Percentiles rank a stretch among this genome's conserved stretches.
These are phyloP conservation scores for Xanthorhoe designata DNA, from an alignment of 2,888 invertebrate species.

Conservation along the genomic window DNA sequence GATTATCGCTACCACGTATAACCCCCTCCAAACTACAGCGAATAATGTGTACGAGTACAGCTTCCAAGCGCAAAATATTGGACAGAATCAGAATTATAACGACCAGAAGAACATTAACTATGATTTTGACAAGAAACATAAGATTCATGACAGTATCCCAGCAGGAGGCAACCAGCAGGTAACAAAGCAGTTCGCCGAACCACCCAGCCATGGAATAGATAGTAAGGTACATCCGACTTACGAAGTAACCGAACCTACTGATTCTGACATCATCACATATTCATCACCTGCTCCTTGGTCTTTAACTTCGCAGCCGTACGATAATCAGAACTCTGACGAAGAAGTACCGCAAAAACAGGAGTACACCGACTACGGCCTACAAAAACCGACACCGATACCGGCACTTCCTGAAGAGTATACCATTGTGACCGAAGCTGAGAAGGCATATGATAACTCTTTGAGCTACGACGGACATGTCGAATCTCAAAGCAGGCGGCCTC, in stretches of 20 bases:
- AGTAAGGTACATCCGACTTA: slow-evolving; percentile 67
- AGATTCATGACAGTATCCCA: slow-evolving; percentile 68
- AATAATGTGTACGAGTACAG: slow-evolving; percentile 65
- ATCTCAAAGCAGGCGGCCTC: slow-evolving; percentile 78
- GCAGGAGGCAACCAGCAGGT: slow-evolving; percentile 69
- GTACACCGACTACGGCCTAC: slow-evolving; percentile 58
- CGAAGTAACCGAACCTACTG: slow-evolving; percentile 77
- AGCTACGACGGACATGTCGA: slow-evolving; percentile 74
- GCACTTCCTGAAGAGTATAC: slow-evolving; percentile 73
- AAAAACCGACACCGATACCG: slow-evolving; percentile 61
- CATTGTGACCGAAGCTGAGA: slow-evolving; percentile 76
- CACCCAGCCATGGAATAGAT: slow-evolving; percentile 54
- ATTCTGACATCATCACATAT: slow-evolving; percentile 66
- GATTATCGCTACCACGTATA: slow-evolving; percentile 73
- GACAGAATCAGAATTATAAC: slow-evolving; percentile 66
- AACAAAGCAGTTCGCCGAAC: slow-evolving; percentile 63
- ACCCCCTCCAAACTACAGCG: slow-evolving; percentile 67
- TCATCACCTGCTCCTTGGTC: slow-evolving; percentile 71
- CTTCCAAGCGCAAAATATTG: slow-evolving; percentile 64
- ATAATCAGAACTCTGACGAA: slow-evolving; percentile 61
- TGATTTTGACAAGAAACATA: slow-evolving; percentile 68
- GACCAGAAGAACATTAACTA: slow-evolving; percentile 50
- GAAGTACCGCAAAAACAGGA: slow-evolving; percentile 62
- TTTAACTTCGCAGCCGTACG: slow-evolving; percentile 63
- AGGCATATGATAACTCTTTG: slow-evolving; percentile 75